Base-by-base conservation (phyloP, 2,888 invertebrate species). In the Tenthredo distinguenda region DNA sequence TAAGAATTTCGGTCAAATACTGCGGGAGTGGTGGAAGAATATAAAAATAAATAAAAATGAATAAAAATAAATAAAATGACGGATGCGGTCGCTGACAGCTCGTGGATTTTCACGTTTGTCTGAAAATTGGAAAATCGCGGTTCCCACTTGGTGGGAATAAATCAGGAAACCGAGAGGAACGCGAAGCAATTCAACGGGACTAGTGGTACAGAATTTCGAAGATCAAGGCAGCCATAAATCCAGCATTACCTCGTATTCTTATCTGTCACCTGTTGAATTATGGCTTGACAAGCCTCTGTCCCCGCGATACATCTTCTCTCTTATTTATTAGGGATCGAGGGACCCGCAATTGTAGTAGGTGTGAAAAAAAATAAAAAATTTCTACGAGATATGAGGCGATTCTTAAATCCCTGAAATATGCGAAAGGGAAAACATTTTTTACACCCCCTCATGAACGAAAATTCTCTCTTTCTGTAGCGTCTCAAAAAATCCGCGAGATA, bases 151-250 rank as follows among this genome's bases (percentile, higher is more conserved):
- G 37, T 50, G 15, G 47, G 50, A 77, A 77, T 77, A 77, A 77
- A 77, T 77, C 47, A 77, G 26, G 76, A 77, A 34, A 50, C 31
- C 37, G 34, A 21, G 58, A 37, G 79, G 9, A 55, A 58, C 31
- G 62, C 79, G 12, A 21, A 50, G 37, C 55, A 34, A 37, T 47
- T 31, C 50, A 50, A 47, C 26, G 68, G 34, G 68, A 68, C 68
- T 15, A 34, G 68, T 34, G 31, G 68, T 68, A 58, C n/a, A 81
- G 58, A n/a, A 58, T 81, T 58, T 58, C 37, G 37, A 21, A 81
- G 81, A 81, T 81, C 81, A 81, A 62, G 81, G 81, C 50, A 81
- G 15, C 58, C 58, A 81, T 81, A 81, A 81, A 81, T 81, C 62
- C 50, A 58, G 62, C 58, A 81, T 58, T 62, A 50, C 58, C 58